These are phyloP conservation scores for Acestrorhynchus altus DNA, from an alignment of 2,797 vertebrate species.

Conservation along the genomic window DNA sequence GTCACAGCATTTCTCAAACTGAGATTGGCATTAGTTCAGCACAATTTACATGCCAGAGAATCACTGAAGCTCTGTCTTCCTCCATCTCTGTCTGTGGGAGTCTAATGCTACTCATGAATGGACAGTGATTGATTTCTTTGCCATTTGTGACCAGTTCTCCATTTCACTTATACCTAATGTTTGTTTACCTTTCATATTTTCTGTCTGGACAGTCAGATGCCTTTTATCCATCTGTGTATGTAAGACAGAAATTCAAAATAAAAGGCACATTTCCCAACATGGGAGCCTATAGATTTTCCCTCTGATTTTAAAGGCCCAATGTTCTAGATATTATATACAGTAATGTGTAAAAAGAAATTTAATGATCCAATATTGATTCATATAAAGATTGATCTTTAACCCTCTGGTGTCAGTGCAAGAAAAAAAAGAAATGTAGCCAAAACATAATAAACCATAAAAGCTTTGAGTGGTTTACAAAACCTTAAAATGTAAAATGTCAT, in stretches of 20 bases:
- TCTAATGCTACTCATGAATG: slow-evolving; percentile 38
- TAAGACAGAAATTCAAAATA: slow-evolving; percentile 37
- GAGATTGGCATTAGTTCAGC: slow-evolving; percentile 49
- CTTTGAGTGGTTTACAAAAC: too few species aligned
- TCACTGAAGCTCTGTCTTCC: slow-evolving; percentile 27
- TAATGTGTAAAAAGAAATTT: too few species aligned
- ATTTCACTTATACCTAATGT: slow-evolving; percentile 43
- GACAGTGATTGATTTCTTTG: slow-evolving; percentile 32
- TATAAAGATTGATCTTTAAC: too few species aligned
- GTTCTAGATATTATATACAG: background rate
- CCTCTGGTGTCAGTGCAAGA: too few species aligned
- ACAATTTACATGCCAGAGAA: slow-evolving; percentile 37
- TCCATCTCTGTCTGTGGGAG: slow-evolving; percentile 31
- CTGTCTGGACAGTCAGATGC: slow-evolving; percentile 37
- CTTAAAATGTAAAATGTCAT: too few species aligned
- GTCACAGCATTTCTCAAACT: slow-evolving; percentile 39
- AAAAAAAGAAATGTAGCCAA: too few species aligned
- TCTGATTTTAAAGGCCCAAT: background rate
- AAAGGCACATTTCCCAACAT: slow-evolving; percentile 18
- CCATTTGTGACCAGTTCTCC: slow-evolving; percentile 15
- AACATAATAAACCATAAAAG: too few species aligned
- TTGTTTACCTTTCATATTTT: slow-evolving; percentile 49
- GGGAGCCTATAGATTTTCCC: background rate
- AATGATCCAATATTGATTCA: too few species aligned
- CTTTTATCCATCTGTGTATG: slow-evolving; percentile 17